phyloP scores from a whole-genome alignment of 2,113 vertebrate species.

The Tachysurus fulvidraco region DNA sequence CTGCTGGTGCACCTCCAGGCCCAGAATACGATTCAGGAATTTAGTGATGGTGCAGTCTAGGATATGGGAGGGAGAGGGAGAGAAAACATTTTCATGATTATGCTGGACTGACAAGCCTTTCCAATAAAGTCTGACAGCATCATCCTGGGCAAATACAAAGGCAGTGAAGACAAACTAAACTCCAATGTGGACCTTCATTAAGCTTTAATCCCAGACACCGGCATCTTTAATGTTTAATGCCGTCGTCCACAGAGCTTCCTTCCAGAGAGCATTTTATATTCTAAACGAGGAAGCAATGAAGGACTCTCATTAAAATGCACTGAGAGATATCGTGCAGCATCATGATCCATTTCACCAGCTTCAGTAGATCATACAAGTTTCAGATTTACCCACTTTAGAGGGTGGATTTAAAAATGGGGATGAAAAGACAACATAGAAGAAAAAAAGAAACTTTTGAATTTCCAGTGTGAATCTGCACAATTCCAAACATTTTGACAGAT shows the following conservation, averaged over 20 bases:
- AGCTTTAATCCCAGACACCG: slow-evolving; percentile 31
- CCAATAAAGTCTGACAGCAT: background rate
- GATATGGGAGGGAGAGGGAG: background rate
- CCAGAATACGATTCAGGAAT: slow-evolving; percentile 97
- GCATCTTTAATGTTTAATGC: slow-evolving; percentile 23
- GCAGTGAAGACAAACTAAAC: slow-evolving; percentile 4
- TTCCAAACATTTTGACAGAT: background rate
- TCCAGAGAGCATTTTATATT: background rate
- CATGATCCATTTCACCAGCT: background rate
- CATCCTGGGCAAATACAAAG: slow-evolving; percentile 1
- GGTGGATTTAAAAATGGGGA: background rate
- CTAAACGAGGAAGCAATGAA: background rate
- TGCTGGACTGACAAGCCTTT: background rate
- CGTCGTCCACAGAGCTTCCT: background rate
- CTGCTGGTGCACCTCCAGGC: slow-evolving; percentile 95
- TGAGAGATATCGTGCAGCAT: background rate
- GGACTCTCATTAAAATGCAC: background rate
- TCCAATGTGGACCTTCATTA: slow-evolving; percentile 7
- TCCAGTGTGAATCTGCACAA: background rate
- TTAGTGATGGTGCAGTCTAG: slow-evolving; percentile 96
- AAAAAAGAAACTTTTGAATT: background rate
- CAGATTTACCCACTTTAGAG: background rate
- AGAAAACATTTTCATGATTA: background rate
- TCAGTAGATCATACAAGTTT: background rate
- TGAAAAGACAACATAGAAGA: background rate